phyloP scores from a whole-genome alignment of 2,113 vertebrate genomes.

The Caretta caretta region DNA sequence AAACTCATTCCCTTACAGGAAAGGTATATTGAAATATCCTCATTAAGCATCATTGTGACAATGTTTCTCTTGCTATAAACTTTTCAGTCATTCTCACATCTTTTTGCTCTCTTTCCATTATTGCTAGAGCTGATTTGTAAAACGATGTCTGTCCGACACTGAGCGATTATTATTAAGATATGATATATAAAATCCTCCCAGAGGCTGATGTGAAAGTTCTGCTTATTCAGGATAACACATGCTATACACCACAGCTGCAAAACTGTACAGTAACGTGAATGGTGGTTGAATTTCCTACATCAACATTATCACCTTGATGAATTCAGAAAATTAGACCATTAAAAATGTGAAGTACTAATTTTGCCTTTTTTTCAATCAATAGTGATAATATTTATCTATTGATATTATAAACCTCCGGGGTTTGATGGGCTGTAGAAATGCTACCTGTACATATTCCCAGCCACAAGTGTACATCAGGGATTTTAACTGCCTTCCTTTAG shows the following conservation, averaged over 20 bases:
- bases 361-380: background rate
- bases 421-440: background rate
- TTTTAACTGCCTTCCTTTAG: background rate
- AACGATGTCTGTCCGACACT: background rate
- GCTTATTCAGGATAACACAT: background rate
- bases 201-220: background rate
- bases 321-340: background rate
- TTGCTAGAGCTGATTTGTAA: background rate
- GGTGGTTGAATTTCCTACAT: background rate
- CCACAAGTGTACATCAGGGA: fast-evolving
- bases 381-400: background rate
- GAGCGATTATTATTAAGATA: background rate
- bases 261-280: background rate
- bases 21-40: background rate
- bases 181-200: background rate
- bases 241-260: background rate
- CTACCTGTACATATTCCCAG: background rate
- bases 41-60: background rate
- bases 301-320: background rate
- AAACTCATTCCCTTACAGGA: background rate
- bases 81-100: background rate
- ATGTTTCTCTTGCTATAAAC: background rate
- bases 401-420: background rate
- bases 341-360: background rate
- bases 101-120: background rate